These are phyloP conservation scores for Dromius quadrimaculatus DNA, from an alignment of 2,888 invertebrate genomes.

Conservation along the genomic window DNA sequence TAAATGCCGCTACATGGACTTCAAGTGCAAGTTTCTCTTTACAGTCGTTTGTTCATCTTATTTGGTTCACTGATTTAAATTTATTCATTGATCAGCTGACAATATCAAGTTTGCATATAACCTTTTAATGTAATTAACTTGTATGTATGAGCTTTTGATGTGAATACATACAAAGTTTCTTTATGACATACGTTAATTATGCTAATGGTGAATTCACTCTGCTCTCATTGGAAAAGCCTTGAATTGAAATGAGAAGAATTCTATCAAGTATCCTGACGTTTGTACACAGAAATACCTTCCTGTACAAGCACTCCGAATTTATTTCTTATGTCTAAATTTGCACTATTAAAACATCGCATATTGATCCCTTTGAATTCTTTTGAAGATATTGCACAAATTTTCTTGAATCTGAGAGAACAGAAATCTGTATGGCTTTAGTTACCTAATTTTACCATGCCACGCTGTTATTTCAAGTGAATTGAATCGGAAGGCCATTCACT, in stretches of 20 bases:
- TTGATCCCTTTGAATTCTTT: no score
- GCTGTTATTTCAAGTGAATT: no score
- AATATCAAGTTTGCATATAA: slow-evolving; percentile 6
- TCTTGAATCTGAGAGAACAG: no score
- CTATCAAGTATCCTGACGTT: background rate
- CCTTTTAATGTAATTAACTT: slow-evolving; percentile 35
- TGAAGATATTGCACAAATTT: no score
- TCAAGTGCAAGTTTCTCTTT: background rate
- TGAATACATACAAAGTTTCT: slow-evolving; percentile 4
- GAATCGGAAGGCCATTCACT: no score
- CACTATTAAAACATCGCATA: no score
- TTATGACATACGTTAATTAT: slow-evolving; percentile 23
- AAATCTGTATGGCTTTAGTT: no score
- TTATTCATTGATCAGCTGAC: slow-evolving; percentile 10
- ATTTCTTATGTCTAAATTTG: no score
- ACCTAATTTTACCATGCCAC: no score
- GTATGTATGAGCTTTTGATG: slow-evolving; percentile 24
- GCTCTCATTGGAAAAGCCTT: slow-evolving; percentile 10
- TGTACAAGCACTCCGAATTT: no score
- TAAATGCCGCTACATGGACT: no score
- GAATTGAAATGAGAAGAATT: background rate
- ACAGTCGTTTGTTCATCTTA: slow-evolving; percentile 11
- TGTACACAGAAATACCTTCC: background rate
- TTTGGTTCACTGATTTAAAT: slow-evolving; percentile 19
- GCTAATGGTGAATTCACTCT: slow-evolving; percentile 28